A percentile compares a stretch with the other conserved stretches of the same genome.
phyloP scores from a whole-genome alignment of 2,888 invertebrate species.

The Parnassius orleans region DNA sequence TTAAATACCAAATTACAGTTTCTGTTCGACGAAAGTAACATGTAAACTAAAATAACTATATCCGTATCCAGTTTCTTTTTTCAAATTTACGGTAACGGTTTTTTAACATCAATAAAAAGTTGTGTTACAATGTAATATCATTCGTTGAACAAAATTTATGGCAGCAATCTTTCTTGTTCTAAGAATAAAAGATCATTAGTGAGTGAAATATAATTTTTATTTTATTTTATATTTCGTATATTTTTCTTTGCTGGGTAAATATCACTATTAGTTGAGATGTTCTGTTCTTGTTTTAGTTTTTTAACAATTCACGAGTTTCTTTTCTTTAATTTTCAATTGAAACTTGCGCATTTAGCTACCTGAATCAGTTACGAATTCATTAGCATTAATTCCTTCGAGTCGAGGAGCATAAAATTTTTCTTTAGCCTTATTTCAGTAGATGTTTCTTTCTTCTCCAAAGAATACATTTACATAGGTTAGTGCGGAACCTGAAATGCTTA shows the following conservation, averaged over 20 bases:
- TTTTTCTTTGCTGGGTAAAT: not conserved
- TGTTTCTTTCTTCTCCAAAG: conserved; percentile 22
- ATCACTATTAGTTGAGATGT: not conserved
- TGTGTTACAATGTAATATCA: conserved; percentile 18
- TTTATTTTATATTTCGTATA: not conserved
- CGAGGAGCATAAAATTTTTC: conserved; percentile 25
- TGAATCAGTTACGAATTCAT: conserved; percentile 28
- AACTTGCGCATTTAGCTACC: conserved; percentile 26
- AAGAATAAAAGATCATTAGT: conserved; percentile 6
- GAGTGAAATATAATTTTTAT: conserved; percentile 4
- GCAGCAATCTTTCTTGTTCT: conserved; percentile 9
- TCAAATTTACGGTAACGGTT: conserved; percentile 20
- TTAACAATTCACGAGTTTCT: not conserved
- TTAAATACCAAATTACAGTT: too few species aligned
- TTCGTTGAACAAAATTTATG: conserved; percentile 14
- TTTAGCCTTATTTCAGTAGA: conserved; percentile 25
- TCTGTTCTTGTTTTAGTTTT: conserved; percentile 5
- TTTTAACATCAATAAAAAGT: conserved; percentile 20
- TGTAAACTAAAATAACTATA: conserved; percentile 1
- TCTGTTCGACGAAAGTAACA: not conserved
- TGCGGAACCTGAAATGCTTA: conserved; percentile 22
- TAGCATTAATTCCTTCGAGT: conserved; percentile 27
- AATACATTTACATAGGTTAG: conserved; percentile 29
- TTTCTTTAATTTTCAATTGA: conserved; percentile 23
- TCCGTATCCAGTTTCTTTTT: conserved; percentile 14